Conservation (phyloP, 1,140 invertebrate genomes). For the Xylocopa sonorina region DNA sequence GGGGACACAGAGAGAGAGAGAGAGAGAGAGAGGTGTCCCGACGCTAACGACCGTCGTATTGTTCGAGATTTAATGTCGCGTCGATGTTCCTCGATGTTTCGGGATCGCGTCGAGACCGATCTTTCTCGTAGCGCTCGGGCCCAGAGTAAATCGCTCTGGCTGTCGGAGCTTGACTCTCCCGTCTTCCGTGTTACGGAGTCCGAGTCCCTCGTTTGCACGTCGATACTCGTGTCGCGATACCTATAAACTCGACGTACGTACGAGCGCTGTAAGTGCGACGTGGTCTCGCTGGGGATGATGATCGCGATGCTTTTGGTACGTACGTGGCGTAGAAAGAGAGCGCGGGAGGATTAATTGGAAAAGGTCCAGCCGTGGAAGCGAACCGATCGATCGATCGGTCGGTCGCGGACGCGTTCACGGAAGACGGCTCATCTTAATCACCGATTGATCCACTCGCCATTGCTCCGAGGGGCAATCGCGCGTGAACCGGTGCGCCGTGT, state of each 20-base stretch:
- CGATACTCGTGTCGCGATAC: conserved; percentile 45
- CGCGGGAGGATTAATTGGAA: conserved; percentile 12
- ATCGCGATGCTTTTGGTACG: no score
- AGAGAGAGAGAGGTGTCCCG: no score
- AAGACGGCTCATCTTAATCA: conserved; percentile 66
- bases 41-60: conserved; percentile 2
- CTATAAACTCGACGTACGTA: conserved; percentile 26
- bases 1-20: neutral
- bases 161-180: conserved; percentile 19
- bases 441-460: conserved; percentile 70
- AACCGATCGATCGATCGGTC: conserved; percentile 35
- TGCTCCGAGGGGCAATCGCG: conserved; percentile 61
- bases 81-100: neutral
- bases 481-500: no score
- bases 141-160: neutral
- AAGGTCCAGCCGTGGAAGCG: neutral
- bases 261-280: conserved; percentile 20
- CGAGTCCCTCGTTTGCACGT: conserved; percentile 67
- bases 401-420: conserved; percentile 42
- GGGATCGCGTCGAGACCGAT: neutral
- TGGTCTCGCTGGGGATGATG: conserved; percentile 17
- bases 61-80: neutral
- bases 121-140: neutral
- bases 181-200: conserved; percentile 60
- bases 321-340: no score